Percentiles rank a stretch among this genome's conserved stretches.
phyloP scores from a whole-genome alignment of 2,113 vertebrate genomes.

The Pristiophorus japonicus region DNA sequence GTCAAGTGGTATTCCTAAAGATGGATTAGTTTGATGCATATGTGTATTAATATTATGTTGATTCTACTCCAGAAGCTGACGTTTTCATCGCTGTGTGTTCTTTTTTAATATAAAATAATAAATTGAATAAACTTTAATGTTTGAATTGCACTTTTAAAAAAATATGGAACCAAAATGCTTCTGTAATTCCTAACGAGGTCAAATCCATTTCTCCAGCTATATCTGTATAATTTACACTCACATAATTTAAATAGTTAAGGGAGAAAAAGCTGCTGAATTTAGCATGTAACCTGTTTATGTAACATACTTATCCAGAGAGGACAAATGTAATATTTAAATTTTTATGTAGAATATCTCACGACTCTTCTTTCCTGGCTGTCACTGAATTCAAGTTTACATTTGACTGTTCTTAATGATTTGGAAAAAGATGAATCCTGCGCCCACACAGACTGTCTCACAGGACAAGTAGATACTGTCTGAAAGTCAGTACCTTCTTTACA shows the following conservation, averaged over 20 bases:
- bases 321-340: not conserved
- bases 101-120: not conserved
- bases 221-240: not conserved
- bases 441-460: not conserved
- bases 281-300: not conserved
- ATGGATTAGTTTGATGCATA: not conserved
- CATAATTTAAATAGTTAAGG: not conserved
- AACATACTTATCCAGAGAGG: not conserved
- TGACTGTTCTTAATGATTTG: not conserved
- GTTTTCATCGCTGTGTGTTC: not conserved
- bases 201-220: not conserved
- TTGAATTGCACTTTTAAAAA: not conserved
- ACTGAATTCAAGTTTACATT: slow-evolving; percentile 1
- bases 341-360: not conserved
- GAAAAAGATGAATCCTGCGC: not conserved
- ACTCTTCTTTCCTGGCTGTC: not conserved
- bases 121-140: not conserved
- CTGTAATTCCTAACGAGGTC: not conserved
- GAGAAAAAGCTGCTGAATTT: not conserved
- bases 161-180: not conserved
- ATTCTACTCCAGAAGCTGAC: not conserved
- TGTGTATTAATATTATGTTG: not conserved
- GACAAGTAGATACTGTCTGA: not conserved
- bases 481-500: not conserved
- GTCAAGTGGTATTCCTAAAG: not conserved